Percentiles rank a stretch among this genome's conserved stretches.
Evolutionary conservation across 2,113 vertebrate species (phyloP).

Genomic region (Lichenostomus cassidix): DNA sequence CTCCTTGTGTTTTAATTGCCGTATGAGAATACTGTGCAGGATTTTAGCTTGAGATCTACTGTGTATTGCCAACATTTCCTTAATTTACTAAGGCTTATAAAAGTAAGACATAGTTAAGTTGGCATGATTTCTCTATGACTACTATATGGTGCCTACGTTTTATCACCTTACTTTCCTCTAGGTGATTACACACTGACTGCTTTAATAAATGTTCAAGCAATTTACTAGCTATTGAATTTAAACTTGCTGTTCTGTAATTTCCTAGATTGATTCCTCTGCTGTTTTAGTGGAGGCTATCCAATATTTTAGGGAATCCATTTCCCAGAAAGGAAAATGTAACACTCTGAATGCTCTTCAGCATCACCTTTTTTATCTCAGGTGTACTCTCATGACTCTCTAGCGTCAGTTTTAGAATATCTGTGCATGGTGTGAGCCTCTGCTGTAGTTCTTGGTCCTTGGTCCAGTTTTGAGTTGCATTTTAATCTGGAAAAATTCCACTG

Average conservation of each 20-base stretch:
- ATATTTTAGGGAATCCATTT: constrained; percentile 21
- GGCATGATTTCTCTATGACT: constrained; percentile 30
- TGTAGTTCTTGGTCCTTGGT: neutral
- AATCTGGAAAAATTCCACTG: neutral
- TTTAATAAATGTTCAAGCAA: constrained; percentile 55
- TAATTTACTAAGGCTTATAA: constrained; percentile 45
- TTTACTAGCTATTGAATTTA: constrained; percentile 51
- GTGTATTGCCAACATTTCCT: neutral
- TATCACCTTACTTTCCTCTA: constrained; percentile 46
- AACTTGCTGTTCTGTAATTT: constrained; percentile 52
- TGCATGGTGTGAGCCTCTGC: neutral
- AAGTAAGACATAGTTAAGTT: constrained; percentile 39
- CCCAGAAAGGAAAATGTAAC: neutral
- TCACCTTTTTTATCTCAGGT: neutral
- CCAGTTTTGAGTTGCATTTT: neutral
- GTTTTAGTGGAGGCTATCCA: neutral
- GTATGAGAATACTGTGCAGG: neutral
- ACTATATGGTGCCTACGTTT: constrained; percentile 9
- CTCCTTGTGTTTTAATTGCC: neutral
- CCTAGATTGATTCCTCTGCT: constrained; percentile 32
- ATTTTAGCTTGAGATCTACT: neutral
- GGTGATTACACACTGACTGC: constrained; percentile 11
- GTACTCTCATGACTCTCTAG: neutral
- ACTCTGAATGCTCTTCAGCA: neutral
- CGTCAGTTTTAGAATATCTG: neutral